Evolutionary conservation across 2,888 invertebrate genomes (phyloP).

Genomic region (Limnephilus auricula): DNA sequence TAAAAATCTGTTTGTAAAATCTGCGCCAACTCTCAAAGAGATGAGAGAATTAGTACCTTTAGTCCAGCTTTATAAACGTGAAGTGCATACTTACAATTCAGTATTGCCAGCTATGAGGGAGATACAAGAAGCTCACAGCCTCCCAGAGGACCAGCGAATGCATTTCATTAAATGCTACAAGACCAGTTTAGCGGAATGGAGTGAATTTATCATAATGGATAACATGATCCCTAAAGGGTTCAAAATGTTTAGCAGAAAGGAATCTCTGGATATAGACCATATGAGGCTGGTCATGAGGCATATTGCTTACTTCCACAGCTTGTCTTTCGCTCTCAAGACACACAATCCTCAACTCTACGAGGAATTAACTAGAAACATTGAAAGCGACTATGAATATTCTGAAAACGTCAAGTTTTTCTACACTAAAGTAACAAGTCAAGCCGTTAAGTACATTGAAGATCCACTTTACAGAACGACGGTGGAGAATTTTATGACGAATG

Average conservation of each 20-base stretch:
- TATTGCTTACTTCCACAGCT: slow-evolving; percentile 69
- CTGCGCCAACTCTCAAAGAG: not conserved
- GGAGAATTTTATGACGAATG: slow-evolving; percentile 12
- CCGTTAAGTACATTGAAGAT: slow-evolving; percentile 21
- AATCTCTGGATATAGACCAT: slow-evolving; percentile 68
- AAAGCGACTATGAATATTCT: not conserved
- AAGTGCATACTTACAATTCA: slow-evolving; percentile 50
- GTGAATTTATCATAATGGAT: slow-evolving; percentile 67
- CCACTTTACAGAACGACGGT: slow-evolving; percentile 17
- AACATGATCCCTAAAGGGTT: slow-evolving; percentile 47
- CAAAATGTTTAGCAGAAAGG: slow-evolving; percentile 51
- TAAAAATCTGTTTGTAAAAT: slow-evolving; percentile 50
- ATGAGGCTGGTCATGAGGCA: slow-evolving; percentile 67
- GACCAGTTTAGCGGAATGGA: not conserved
- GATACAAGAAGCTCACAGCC: slow-evolving; percentile 30
- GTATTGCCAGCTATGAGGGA: slow-evolving; percentile 23
- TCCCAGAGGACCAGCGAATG: slow-evolving; percentile 21
- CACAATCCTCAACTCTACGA: slow-evolving; percentile 68
- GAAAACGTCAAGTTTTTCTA: not conserved
- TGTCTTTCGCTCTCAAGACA: slow-evolving; percentile 68
- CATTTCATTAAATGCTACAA: slow-evolving; percentile 44
- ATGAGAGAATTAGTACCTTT: slow-evolving; percentile 32
- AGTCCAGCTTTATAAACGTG: slow-evolving; percentile 25
- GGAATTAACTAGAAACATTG: slow-evolving; percentile 62
- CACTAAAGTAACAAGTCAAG: not conserved